Evolutionary conservation across 1,140 invertebrate genomes (phyloP), one percentile per base, ranked within the genome.

Genomic region (Lasaia peninsularis): DNA sequence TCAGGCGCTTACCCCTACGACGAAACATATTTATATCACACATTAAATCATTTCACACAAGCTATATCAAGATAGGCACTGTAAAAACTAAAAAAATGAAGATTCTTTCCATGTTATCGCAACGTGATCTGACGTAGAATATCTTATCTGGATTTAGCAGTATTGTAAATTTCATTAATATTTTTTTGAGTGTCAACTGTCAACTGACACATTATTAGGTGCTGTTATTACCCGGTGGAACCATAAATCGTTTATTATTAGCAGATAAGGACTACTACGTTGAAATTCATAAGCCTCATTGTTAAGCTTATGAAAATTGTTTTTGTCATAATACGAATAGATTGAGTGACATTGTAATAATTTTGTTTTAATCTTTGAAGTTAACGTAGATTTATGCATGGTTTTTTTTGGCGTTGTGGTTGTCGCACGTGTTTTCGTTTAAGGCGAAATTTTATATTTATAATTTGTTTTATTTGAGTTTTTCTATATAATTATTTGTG

Each of bases 61-160:
- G 35, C 48, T 49, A 32, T 56, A 56, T 61, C 16, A 50, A 52
- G 34, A 34, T 14, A 12, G 18, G 18, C 11, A n/a, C 16, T 20
- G 20, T 11, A 18, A 14, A 55, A 56, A 55, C 48, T 32, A 65
- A 67, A 63, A 57, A 67, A 40, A 59, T 56, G 32, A 55, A 58
- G 59, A 65, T 53, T 54, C 60, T 55, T 49, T 60, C 55, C 60
- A 37, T 52, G 51, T 65, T 72, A 72, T 76, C 71, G 65, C 24
- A 33, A 55, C 35, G 51, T 37, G 49, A 63, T 69, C 60, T 73
- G 73, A 73, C 68, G 73, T 68, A 60, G 56, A 48, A 44, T 60
- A 52, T 32, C 51, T 52, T 52, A 52, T 52, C 51, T 52, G 67
- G 69, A 65, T 62, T 60, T 61, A 54, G 51, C 40, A 57, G 33